A percentile compares a stretch with the other conserved stretches of the same genome.
These are phyloP conservation scores for Euproctis similis DNA, from an alignment of 2,888 invertebrate species.

Conservation along the genomic window DNA sequence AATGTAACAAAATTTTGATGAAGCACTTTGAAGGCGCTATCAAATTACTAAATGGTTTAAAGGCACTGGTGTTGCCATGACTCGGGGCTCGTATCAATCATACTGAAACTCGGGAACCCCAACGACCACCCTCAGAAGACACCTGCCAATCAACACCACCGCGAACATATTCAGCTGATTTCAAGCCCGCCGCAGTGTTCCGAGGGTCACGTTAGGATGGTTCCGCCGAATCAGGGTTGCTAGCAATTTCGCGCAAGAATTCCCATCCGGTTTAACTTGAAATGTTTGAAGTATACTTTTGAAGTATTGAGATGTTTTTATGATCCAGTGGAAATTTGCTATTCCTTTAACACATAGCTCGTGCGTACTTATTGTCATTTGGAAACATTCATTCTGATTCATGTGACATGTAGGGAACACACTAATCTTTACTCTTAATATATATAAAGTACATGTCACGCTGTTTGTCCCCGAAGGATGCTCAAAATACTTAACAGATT, in stretches of 20 bases:
- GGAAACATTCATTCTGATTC: too few species aligned
- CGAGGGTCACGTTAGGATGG: constrained; percentile 19
- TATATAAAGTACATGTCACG: too few species aligned
- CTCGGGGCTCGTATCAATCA: constrained; percentile 38
- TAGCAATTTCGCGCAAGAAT: constrained; percentile 39
- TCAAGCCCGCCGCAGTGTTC: constrained; percentile 4
- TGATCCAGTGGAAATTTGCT: constrained; percentile 10
- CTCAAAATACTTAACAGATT: too few species aligned
- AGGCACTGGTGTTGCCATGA: constrained; percentile 14
- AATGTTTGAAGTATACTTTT: constrained; percentile 29
- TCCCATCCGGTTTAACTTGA: constrained; percentile 26
- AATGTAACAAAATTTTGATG: constrained; percentile 9
- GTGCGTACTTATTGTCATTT: too few species aligned
- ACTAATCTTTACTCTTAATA: too few species aligned
- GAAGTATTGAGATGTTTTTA: constrained; percentile 20
- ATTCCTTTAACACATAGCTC: constrained; percentile 8
- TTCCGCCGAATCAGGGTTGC: constrained; percentile 32
- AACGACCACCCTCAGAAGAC: constrained; percentile 17
- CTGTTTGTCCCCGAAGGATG: too few species aligned
- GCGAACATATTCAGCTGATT: background rate
- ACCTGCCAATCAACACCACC: constrained; percentile 18
- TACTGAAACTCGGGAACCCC: constrained; percentile 24
- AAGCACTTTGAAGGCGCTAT: constrained; percentile 14
- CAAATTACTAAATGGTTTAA: constrained; percentile 22
- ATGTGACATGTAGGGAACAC: too few species aligned